phyloP scores from a whole-genome alignment of 2,113 vertebrate genomes.

The Polyodon spathula region DNA sequence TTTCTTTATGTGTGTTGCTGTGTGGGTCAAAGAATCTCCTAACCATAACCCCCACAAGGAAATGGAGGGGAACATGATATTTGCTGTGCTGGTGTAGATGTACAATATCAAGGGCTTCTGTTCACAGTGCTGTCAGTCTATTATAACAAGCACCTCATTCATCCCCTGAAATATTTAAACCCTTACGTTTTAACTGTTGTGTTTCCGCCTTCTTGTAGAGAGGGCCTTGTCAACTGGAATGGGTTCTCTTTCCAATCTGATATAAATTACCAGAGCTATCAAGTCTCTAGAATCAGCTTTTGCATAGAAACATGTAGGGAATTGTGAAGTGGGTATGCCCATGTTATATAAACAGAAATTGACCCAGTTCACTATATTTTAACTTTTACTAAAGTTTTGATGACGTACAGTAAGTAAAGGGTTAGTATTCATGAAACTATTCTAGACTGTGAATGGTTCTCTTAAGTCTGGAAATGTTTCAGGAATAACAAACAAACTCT shows the following conservation, averaged over 20 bases:
- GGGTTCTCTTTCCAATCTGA: background rate
- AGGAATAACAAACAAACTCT: background rate
- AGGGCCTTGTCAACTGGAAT: background rate
- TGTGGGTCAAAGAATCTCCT: background rate
- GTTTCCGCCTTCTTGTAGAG: background rate
- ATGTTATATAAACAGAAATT: no score
- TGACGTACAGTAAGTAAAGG: no score
- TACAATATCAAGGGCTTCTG: background rate
- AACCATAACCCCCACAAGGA: background rate
- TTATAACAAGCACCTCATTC: background rate
- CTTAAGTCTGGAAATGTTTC: no score
- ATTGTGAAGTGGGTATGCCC: no score
- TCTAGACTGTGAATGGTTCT: no score
- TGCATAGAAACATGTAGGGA: no score
- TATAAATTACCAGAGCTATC: no score
- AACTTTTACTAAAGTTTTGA: no score
- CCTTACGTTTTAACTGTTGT: background rate
- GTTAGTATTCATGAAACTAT: no score
- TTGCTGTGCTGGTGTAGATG: background rate
- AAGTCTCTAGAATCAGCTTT: no score
- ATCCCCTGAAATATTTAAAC: background rate
- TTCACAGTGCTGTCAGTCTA: background rate
- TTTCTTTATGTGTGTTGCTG: background rate
- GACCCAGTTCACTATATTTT: no score
- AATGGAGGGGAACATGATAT: background rate